Conservation (phyloP, 2,113 vertebrate species). For the Dasyornis broadbenti region DNA sequence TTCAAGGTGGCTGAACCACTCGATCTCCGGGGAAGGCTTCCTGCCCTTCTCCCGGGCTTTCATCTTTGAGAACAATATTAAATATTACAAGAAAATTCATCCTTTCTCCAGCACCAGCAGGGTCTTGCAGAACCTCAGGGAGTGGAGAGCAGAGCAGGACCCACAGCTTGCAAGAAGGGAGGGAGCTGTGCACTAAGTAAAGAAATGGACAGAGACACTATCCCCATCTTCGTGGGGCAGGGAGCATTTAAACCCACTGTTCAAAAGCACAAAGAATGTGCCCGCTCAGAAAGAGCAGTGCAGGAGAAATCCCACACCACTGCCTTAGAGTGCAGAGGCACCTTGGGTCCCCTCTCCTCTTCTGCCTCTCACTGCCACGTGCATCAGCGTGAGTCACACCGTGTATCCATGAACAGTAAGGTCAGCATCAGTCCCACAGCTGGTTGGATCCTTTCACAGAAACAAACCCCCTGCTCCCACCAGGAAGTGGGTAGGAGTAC, state of each 20-base stretch:
- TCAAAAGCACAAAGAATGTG: not conserved
- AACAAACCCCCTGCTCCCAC: not conserved
- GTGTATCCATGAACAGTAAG: not conserved
- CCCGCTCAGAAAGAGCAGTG: not conserved
- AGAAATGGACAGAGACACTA: not conserved
- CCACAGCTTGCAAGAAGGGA: not conserved
- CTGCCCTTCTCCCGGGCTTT: not conserved
- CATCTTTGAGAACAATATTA: not conserved
- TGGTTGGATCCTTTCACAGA: not conserved
- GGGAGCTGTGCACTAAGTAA: not conserved
- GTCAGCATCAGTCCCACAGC: constrained; percentile 12
- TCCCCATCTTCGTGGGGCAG: too few relatives aligned
- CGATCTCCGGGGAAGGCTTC: not conserved
- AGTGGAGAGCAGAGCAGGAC: not conserved
- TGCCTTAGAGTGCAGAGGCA: not conserved
- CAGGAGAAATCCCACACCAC: not conserved
- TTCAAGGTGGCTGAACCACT: not conserved
- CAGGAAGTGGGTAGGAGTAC: not conserved
- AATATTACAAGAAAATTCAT: not conserved
- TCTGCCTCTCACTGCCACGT: not conserved
- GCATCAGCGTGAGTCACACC: not conserved
- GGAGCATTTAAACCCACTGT: not conserved
- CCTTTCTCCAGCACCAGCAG: not conserved
- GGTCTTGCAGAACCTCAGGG: not conserved
- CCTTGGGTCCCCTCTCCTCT: not conserved